Percentiles rank a stretch among this genome's conserved stretches.
These are phyloP conservation scores for Drosophila austrosaltans DNA, from an alignment of 2,888 invertebrate genomes.

Conservation along the genomic window DNA sequence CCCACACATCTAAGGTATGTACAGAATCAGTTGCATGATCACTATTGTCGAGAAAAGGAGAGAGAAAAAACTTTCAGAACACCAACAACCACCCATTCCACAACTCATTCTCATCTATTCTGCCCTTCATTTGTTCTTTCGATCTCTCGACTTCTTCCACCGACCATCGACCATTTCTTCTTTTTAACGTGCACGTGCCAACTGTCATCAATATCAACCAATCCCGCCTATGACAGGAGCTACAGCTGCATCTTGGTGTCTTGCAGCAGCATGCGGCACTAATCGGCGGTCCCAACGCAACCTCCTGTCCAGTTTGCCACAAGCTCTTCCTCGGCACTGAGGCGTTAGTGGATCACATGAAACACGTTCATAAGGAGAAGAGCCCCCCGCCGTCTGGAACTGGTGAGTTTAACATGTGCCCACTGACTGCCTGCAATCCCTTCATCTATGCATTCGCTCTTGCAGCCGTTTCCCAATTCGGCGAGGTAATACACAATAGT, in stretches of 20 bases:
- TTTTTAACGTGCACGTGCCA: constrained; percentile 26
- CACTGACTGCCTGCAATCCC: background rate
- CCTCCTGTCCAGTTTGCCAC: constrained; percentile 96
- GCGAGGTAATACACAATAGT: constrained; percentile 41
- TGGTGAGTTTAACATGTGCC: constrained; percentile 44
- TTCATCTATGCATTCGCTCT: too few species aligned
- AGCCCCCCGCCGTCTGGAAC: constrained; percentile 76
- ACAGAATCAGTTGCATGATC: background rate
- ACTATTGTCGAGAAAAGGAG: background rate
- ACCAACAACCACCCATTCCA: background rate
- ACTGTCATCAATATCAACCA: constrained; percentile 31
- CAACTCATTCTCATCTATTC: constrained; percentile 8
- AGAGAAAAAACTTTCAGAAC: background rate
- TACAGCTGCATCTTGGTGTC: constrained; percentile 96
- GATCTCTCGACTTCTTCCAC: constrained; percentile 15
- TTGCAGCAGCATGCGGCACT: constrained; percentile 97
- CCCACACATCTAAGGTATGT: constrained; percentile 98
- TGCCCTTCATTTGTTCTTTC: constrained; percentile 17
- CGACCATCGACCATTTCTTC: constrained; percentile 26
- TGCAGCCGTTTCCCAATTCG: constrained; percentile 47
- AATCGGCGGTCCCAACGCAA: constrained; percentile 95
- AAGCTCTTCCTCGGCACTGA: constrained; percentile 97
- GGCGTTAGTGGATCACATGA: constrained; percentile 97
- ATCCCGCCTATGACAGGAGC: constrained; percentile 85
- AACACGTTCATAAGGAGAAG: constrained; percentile 96